These are phyloP conservation scores for Tridacna gigas DNA, from an alignment of 2,888 invertebrate species.

Conservation along the genomic window DNA sequence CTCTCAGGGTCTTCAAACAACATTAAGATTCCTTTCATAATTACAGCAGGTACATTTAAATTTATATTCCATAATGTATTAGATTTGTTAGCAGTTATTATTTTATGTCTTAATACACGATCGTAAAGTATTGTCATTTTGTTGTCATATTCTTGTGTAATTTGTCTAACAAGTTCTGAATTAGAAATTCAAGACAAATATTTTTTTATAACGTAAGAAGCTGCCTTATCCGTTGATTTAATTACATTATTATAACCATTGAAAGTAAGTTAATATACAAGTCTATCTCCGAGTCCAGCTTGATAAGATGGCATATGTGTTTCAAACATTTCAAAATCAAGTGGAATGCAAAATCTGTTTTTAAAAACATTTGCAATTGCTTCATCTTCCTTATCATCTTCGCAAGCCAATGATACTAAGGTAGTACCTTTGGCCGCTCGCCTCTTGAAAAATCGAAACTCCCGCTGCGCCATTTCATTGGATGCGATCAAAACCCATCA, in stretches of 20 bases:
- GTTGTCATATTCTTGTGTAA: slow-evolving; percentile 43
- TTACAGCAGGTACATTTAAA: slow-evolving; percentile 57
- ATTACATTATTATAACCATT: slow-evolving; percentile 50
- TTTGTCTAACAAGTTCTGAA: slow-evolving; percentile 49
- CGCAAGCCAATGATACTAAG: too few species aligned
- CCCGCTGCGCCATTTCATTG: too few species aligned
- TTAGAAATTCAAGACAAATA: slow-evolving; percentile 61
- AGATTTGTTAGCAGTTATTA: slow-evolving; percentile 50
- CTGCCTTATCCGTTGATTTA: slow-evolving; percentile 39
- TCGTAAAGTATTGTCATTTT: slow-evolving; percentile 55
- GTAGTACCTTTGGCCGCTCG: too few species aligned
- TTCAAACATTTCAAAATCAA: slow-evolving; percentile 48
- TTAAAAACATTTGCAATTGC: background rate
- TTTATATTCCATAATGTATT: slow-evolving; percentile 65
- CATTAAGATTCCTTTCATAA: slow-evolving; percentile 66
- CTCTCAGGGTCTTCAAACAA: slow-evolving; percentile 51
- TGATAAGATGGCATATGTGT: slow-evolving; percentile 61
- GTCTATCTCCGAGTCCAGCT: slow-evolving; percentile 55
- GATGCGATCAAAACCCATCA: too few species aligned
- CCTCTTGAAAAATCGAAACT: too few species aligned
- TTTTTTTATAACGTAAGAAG: slow-evolving; percentile 53
- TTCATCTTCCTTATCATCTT: too few species aligned
- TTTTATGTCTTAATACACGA: slow-evolving; percentile 54
- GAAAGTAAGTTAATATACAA: slow-evolving; percentile 50
- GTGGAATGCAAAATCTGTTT: slow-evolving; percentile 40